These are phyloP conservation scores for Oenanthe melanoleuca DNA, from an alignment of 2,113 vertebrate genomes.

Conservation along the genomic window DNA sequence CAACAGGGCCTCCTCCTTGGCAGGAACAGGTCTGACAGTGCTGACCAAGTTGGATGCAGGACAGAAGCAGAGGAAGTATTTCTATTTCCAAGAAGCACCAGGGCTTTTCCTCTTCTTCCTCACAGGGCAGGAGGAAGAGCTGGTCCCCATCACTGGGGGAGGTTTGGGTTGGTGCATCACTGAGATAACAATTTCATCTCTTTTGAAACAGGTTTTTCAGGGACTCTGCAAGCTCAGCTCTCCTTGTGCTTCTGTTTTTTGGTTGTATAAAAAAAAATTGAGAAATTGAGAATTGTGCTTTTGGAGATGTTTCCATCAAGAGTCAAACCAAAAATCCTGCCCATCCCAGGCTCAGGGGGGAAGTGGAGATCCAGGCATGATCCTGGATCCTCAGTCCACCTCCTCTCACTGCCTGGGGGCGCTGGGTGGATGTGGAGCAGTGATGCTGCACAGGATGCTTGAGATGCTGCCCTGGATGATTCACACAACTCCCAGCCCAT, in stretches of 20 bases:
- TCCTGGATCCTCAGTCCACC: neutral
- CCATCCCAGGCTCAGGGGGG: neutral
- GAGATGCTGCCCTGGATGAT: neutral
- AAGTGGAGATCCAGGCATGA: neutral
- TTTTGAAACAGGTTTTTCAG: neutral
- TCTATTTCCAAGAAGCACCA: neutral
- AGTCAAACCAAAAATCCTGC: neutral
- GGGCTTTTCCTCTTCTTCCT: neutral
- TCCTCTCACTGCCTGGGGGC: neutral
- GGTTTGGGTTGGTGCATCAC: neutral
- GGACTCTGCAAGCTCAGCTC: neutral
- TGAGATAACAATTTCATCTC: neutral
- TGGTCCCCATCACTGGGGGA: fast-evolving
- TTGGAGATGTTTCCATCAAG: neutral
- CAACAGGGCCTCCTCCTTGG: neutral
- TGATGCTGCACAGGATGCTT: neutral
- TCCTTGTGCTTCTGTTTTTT: neutral
- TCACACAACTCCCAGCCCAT: neutral
- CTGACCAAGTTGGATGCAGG: neutral
- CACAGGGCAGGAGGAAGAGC: neutral
- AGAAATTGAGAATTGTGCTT: neutral
- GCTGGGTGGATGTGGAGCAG: neutral
- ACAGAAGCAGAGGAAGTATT: neutral
- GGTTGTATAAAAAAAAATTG: neutral
- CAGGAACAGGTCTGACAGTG: neutral